Percentiles rank a stretch among this genome's conserved stretches.
phyloP scores from a whole-genome alignment of 2,797 vertebrate genomes.

The Sitta carolinensis region DNA sequence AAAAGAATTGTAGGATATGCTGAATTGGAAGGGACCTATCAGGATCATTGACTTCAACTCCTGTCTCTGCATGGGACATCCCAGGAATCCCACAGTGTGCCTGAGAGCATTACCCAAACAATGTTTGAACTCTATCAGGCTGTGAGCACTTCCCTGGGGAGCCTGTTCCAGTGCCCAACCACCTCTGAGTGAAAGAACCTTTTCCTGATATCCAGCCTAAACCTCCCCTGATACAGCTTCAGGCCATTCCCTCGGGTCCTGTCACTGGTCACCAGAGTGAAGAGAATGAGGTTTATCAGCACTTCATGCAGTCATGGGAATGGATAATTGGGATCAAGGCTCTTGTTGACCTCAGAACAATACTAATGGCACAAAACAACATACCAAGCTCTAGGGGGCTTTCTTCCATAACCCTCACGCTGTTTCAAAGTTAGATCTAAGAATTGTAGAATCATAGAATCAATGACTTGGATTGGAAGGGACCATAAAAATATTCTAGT shows the following conservation, averaged over 20 bases:
- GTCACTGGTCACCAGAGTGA: not conserved
- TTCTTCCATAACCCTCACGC: not conserved
- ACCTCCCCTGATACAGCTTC: not conserved
- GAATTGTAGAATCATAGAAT: rapidly evolving
- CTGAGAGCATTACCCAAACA: not conserved
- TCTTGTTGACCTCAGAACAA: not conserved
- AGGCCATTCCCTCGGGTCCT: not conserved
- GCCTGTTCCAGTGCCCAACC: not conserved
- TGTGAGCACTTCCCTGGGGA: not conserved
- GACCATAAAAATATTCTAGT: not conserved
- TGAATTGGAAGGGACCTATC: not conserved
- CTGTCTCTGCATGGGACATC: not conserved
- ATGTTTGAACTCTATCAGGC: not conserved
- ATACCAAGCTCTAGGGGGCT: not conserved
- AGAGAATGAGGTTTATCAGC: not conserved
- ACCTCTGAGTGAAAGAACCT: not conserved
- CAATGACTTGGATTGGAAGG: not conserved
- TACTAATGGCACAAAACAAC: not conserved
- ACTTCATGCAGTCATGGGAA: not conserved
- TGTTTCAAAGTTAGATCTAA: not conserved
- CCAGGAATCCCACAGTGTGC: not conserved
- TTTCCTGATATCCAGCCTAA: not conserved
- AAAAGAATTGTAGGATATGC: not conserved
- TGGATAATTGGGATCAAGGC: not conserved
- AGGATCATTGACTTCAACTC: not conserved